Base-by-base conservation (phyloP, 2,113 vertebrate genomes). In the Aix galericulata region DNA sequence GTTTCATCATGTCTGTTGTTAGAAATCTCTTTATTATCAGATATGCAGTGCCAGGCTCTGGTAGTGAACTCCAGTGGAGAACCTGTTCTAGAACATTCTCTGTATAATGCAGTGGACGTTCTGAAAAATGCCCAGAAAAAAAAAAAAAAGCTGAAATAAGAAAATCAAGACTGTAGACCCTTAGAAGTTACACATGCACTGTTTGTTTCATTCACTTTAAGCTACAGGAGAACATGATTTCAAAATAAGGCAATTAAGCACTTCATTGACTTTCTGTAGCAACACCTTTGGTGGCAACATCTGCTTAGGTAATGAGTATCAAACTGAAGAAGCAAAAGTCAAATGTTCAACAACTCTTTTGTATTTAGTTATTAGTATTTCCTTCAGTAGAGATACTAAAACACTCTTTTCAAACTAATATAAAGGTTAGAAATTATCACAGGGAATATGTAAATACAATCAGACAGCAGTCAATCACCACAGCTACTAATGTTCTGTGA, bases 31-130 rank as follows among this genome's bases (percentile, higher is more conserved):
- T 99, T 95, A 99, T 97, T 77, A 99, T 96, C 36, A 99, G 98
- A 93, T 98, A 99, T 22, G 99, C 99, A 55, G 98, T 98, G 40
- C 99, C 97, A 13, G 99, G 99, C 50, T 98, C 98, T 27, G 98
- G 98, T 88, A 99, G 95, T 6, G 97, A 94, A 80, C 99, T 99
- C 99, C 99, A 99, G 77, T 98, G 98, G 94, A 99, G 98, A 72
- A 99, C 98, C 95, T 99, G 99, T 88, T 99, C 99, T 82, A 99
- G 96, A 31, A 99, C 96, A 83, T 98, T 99, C 95, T 99, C 99
- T 59, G 97, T 99, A 95, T 98, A 99, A 98, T 99, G 99, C 89
- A 99, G 93, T 9, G 99, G 99, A 10, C 99, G 98, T 94, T 99
- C 99, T 99, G 97, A 66, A 92, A 96, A 97, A 80, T 38, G 80